Percentiles rank a stretch among this genome's conserved stretches.
Conservation (phyloP, 2,113 vertebrate genomes). For the Peromyscus californicus region DNA sequence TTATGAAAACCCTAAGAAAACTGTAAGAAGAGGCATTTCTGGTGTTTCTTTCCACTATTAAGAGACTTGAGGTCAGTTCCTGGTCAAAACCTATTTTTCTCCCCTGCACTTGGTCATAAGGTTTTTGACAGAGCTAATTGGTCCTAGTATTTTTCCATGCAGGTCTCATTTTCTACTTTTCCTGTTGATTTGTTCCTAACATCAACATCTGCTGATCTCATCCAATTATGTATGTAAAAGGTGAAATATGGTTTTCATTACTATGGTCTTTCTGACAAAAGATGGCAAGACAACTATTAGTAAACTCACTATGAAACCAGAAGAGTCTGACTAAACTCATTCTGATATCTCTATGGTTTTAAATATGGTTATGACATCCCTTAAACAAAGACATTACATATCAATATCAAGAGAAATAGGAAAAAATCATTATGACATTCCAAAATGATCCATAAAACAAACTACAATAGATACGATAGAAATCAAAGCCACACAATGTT, state of each 20-base stretch:
- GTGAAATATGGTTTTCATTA: slow-evolving; percentile 69
- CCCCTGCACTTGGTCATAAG: slow-evolving; percentile 45
- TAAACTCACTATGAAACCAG: slow-evolving; percentile 39
- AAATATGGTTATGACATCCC: slow-evolving; percentile 32
- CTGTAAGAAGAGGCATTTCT: not conserved
- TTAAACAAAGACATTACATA: slow-evolving; percentile 22
- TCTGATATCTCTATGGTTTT: slow-evolving; percentile 26
- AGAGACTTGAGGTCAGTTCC: slow-evolving; percentile 31
- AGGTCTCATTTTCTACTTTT: slow-evolving; percentile 50
- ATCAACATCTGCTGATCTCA: slow-evolving; percentile 68
- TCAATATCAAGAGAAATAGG: slow-evolving; percentile 41
- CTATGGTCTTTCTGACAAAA: slow-evolving; percentile 53
- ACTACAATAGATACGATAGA: slow-evolving; percentile 35
- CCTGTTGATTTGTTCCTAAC: slow-evolving; percentile 56
- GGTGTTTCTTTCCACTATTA: slow-evolving; percentile 58
- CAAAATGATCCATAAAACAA: slow-evolving; percentile 27
- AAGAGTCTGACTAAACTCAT: slow-evolving; percentile 41
- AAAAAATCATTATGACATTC: slow-evolving; percentile 57
- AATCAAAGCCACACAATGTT: slow-evolving; percentile 33
- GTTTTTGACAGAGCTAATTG: slow-evolving; percentile 67
- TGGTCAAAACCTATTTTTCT: slow-evolving; percentile 65
- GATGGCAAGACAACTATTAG: slow-evolving; percentile 50
- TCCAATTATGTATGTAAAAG: slow-evolving; percentile 52
- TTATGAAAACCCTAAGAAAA: slow-evolving; percentile 42
- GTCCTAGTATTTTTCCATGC: slow-evolving; percentile 60